Percentiles rank a stretch among this genome's conserved stretches.
Evolutionary conservation across 2,888 invertebrate species (phyloP).

Genomic region (Tenodera sinensis): DNA sequence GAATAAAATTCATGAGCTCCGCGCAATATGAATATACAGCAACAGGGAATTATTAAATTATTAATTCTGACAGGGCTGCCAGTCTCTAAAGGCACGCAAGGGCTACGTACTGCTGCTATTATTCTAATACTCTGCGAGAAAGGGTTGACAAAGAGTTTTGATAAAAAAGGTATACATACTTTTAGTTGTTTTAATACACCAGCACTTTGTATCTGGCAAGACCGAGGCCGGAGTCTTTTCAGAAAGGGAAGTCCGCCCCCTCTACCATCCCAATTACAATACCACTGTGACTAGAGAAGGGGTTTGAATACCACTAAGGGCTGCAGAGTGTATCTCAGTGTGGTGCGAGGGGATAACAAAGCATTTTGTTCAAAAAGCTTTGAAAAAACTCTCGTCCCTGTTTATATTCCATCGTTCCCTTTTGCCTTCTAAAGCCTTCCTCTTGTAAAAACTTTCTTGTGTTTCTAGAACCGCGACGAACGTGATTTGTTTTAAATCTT

Average conservation of each 20-base stretch:
- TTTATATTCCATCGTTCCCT: not conserved
- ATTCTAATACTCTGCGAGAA: not conserved
- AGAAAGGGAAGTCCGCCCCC: not conserved
- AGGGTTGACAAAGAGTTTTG: not conserved
- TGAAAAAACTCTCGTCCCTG: not conserved
- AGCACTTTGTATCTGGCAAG: not conserved
- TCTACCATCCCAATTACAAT: not conserved
- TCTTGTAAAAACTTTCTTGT: not conserved
- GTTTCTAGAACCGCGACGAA: not conserved
- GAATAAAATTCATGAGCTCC: conserved; percentile 21
- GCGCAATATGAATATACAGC: conserved; percentile 6
- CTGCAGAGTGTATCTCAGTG: not conserved
- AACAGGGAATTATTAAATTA: conserved; percentile 22
- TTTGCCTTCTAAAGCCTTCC: not conserved
- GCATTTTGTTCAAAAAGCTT: not conserved
- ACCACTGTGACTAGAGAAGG: not conserved
- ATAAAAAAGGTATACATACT: not conserved
- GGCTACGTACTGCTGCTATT: not conserved
- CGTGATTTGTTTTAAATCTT: not conserved
- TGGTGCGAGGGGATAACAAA: not conserved
- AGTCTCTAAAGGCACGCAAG: conserved; percentile 6
- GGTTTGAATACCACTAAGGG: not conserved
- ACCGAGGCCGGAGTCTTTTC: not conserved
- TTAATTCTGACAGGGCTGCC: conserved; percentile 20
- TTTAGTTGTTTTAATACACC: not conserved